Conservation (phyloP, 2,888 invertebrate species). For the Himalopsyche anomala region DNA sequence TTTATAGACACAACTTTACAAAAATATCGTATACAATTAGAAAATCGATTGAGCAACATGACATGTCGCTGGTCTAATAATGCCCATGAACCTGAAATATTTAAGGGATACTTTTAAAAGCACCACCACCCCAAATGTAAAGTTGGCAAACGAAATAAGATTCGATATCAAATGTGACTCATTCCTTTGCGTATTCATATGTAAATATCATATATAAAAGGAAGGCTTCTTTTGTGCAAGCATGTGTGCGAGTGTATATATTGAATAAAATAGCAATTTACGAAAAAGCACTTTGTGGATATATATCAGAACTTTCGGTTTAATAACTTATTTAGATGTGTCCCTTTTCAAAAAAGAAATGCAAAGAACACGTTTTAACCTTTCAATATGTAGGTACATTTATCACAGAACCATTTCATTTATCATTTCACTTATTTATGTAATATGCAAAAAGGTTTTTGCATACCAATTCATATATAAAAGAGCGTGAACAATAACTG, state of each 20-base stretch:
- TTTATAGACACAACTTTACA: too few relatives aligned
- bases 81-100: background rate
- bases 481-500: slow-evolving; percentile 16
- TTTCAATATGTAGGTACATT: slow-evolving; percentile 37
- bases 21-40: too few relatives aligned
- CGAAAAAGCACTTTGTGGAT: slow-evolving; percentile 37
- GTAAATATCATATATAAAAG: slow-evolving; percentile 42
- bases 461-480: slow-evolving; percentile 15
- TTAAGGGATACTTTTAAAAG: background rate
- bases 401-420: slow-evolving; percentile 25
- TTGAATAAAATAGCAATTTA: slow-evolving; percentile 43
- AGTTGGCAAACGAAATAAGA: slow-evolving; percentile 11
- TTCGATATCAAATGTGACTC: slow-evolving; percentile 21
- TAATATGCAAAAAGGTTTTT: slow-evolving; percentile 39
- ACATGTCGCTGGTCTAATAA: too few relatives aligned
- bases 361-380: slow-evolving; percentile 7
- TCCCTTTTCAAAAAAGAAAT: background rate
- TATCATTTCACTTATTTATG: slow-evolving; percentile 36
- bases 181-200: slow-evolving; percentile 24
- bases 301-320: slow-evolving; percentile 38
- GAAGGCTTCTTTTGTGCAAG: slow-evolving; percentile 16
- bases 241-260: background rate
- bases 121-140: background rate
- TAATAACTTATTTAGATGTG: slow-evolving; percentile 35
- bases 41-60: too few relatives aligned